These are phyloP conservation scores for Condylura cristata DNA, from an alignment of 2,113 vertebrate genomes.

Conservation along the genomic window DNA sequence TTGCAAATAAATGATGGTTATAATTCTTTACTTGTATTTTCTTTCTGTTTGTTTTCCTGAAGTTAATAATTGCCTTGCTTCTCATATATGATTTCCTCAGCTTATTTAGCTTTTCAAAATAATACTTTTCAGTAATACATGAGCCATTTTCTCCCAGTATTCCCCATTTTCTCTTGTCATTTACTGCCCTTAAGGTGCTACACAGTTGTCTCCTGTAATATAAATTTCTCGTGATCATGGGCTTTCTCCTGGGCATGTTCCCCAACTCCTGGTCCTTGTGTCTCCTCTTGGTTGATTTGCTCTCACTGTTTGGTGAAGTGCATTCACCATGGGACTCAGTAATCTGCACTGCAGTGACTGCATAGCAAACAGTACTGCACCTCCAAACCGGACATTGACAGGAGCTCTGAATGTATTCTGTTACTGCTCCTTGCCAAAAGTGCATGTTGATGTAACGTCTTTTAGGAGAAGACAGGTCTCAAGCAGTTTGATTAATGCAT, in stretches of 20 bases:
- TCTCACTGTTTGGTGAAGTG: not conserved
- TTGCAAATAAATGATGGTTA: not conserved
- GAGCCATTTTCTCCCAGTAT: not conserved
- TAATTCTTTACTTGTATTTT: not conserved
- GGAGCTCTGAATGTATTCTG: not conserved
- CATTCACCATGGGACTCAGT: not conserved
- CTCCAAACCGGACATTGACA: not conserved
- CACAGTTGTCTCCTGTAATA: not conserved
- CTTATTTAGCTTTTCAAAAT: not conserved
- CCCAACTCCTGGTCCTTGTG: not conserved
- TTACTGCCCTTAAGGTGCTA: not conserved
- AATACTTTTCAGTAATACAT: not conserved
- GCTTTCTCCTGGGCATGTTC: not conserved
- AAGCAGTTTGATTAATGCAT: not conserved
- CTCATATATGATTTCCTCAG: not conserved
- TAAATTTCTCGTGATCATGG: not conserved
- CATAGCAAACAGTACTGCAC: not conserved
- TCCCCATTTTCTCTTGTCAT: not conserved
- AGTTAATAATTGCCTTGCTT: not conserved
- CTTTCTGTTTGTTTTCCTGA: not conserved
- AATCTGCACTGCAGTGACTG: fast-evolving
- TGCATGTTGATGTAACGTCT: not conserved
- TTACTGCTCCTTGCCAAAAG: not conserved
- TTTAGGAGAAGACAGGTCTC: not conserved
- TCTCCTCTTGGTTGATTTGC: not conserved